Evolutionary conservation across 2,797 vertebrate species (phyloP), one percentile per base, ranked within the genome.

Genomic region (Danionella dracula): DNA sequence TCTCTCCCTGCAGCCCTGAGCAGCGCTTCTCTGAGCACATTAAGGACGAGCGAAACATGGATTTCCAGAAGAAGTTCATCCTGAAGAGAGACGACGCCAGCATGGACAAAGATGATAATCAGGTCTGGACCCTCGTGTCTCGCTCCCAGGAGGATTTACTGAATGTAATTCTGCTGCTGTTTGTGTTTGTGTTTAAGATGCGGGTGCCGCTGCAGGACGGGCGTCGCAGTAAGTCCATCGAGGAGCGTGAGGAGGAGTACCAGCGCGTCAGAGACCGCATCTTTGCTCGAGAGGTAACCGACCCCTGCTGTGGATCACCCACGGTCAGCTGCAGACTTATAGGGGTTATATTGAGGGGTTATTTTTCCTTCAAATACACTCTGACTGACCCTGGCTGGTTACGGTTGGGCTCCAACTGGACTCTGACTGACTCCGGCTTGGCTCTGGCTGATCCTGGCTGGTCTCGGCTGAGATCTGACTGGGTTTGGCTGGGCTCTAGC

Each of bases 21-120:
- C 96, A 99, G 85, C 93, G 94, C 69, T 98, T 99, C 80, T 98
- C 95, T 4, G 95, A 98, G 88, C 96, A 99, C 89, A 98, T 99
- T 81, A 98, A 96, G 76, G 97, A 99, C 63, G 96, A 98, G 83
- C 93, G 94, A 77, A 97, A 88, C 54, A 85, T 94, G 59, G 96
- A 99, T 70, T 99, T 97, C 83, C 96, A 97, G 0, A 97, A 99
- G 85, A 94, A 95, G 79, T 99, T 99, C 73, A 99, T 99, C 79
- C 88, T 99, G 1, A 99, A 99, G 79, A 89, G 97, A 80, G 94
- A 99, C 38, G 95, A 98, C 71, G 87, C 95, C 83, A 99, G 95
- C 85, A 95, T 96, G 91, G 95, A 99, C 71, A 92, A 96, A 74
- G 97, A 99, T 68, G 97, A 99, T 82, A 98, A 98, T 85, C 95